phyloP scores from a whole-genome alignment of 2,113 vertebrate species.

The Lynx canadensis region DNA sequence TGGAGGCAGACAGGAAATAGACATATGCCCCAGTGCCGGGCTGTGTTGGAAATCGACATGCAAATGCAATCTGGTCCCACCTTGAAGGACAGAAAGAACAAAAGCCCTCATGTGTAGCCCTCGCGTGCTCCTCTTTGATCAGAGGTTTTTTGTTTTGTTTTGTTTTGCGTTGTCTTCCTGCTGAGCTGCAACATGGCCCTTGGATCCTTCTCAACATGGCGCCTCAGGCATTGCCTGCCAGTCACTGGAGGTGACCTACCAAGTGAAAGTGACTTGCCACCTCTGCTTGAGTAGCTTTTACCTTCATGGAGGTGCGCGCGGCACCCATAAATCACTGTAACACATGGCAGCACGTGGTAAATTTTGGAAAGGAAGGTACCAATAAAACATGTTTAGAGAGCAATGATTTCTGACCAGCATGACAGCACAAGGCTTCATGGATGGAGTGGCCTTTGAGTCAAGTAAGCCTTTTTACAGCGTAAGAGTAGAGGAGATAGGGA shows the following conservation, averaged over 20 bases:
- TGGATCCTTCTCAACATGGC: neutral
- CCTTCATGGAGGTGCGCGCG: fast-evolving
- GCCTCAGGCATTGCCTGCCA: neutral
- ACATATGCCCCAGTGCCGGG: neutral
- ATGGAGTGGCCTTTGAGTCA: neutral
- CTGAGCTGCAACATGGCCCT: neutral
- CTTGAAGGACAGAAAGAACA: neutral
- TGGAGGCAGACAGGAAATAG: neutral
- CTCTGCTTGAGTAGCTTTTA: neutral
- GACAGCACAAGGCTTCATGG: neutral
- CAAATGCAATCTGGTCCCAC: neutral
- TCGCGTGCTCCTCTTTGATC: neutral
- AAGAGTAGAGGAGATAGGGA: neutral
- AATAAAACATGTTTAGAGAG: neutral
- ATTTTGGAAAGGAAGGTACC: neutral
- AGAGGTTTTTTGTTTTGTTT: neutral
- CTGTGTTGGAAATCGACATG: neutral
- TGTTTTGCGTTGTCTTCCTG: neutral
- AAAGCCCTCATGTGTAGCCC: neutral
- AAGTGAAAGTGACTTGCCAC: neutral
- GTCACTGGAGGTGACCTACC: neutral
- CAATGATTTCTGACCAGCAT: neutral
- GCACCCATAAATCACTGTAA: neutral
- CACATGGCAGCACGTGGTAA: fast-evolving
- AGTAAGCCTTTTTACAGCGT: neutral